phyloP scores from a whole-genome alignment of 2,888 invertebrate genomes.

The Tenthredo distinguenda region DNA sequence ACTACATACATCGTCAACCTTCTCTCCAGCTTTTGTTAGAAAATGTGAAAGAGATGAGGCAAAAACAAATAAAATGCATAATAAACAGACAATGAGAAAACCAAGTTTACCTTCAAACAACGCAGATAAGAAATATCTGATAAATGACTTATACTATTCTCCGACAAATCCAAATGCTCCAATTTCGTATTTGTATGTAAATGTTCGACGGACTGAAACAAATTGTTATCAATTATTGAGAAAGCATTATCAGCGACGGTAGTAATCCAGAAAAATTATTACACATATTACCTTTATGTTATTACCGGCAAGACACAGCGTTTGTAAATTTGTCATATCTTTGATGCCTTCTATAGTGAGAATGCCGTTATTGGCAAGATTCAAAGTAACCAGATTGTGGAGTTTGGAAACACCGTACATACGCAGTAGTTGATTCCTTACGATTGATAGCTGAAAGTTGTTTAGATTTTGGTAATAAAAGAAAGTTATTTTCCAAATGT shows the following conservation, averaged over 20 bases:
- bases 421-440: slow-evolving; percentile 90
- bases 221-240: slow-evolving; percentile 29
- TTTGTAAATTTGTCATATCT: slow-evolving; percentile 89
- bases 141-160: slow-evolving; percentile 92
- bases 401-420: slow-evolving; percentile 93
- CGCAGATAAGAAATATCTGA: slow-evolving; percentile 92
- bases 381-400: slow-evolving; percentile 88
- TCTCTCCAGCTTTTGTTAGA: background rate
- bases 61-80: background rate
- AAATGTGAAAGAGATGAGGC: background rate
- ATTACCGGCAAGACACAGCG: slow-evolving; percentile 92
- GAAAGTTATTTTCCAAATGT: background rate
- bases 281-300: slow-evolving; percentile 86
- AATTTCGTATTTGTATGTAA: slow-evolving; percentile 89
- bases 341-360: slow-evolving; percentile 94
- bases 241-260: background rate
- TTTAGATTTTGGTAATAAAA: slow-evolving; percentile 47
- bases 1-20: background rate
- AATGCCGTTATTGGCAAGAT: slow-evolving; percentile 93
- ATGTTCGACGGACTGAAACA: slow-evolving; percentile 89
- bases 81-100: slow-evolving; percentile 59
- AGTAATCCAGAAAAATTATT: background rate
- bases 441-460: slow-evolving; percentile 87
- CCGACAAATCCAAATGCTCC: slow-evolving; percentile 92
- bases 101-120: slow-evolving; percentile 86